A percentile compares a stretch with the other conserved stretches of the same genome.
Evolutionary conservation across 1,140 invertebrate species (phyloP).

Genomic region (Papilio helenus): DNA sequence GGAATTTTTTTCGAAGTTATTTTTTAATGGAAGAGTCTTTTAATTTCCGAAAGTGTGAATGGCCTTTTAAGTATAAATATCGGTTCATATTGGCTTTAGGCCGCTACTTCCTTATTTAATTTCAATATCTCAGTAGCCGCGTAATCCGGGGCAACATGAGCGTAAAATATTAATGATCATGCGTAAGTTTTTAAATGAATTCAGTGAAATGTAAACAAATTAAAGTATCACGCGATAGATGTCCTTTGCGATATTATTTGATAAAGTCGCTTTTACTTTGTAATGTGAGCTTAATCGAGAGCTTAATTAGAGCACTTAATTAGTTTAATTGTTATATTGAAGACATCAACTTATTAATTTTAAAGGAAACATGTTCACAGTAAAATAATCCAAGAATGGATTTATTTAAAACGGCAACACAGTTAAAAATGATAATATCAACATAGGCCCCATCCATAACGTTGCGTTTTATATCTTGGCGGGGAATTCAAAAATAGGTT

Average conservation of each 20-base stretch:
- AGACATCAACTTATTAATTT: constrained; percentile 1
- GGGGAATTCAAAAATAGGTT: no score
- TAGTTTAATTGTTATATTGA: constrained; percentile 4
- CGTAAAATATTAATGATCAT: constrained; percentile 59
- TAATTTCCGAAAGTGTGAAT: not conserved
- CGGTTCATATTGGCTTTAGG: constrained; percentile 44
- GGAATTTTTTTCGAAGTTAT: not conserved
- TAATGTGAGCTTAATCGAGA: not conserved
- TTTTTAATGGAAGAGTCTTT: not conserved
- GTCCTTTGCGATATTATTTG: constrained; percentile 23
- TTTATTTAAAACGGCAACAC: no score
- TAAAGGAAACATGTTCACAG: not conserved
- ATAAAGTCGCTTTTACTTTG: constrained; percentile 28
- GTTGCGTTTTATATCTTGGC: no score
- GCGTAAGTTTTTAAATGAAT: constrained; percentile 46
- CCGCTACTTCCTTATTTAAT: not conserved
- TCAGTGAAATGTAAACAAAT: constrained; percentile 37
- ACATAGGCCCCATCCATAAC: no score
- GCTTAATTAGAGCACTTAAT: constrained; percentile 4
- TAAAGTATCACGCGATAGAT: constrained; percentile 40
- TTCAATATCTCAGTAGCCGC: constrained; percentile 19
- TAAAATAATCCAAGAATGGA: no score
- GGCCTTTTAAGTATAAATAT: constrained; percentile 46
- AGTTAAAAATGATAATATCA: no score
- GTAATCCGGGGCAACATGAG: constrained; percentile 49